Evolutionary conservation across 2,113 vertebrate species (phyloP).

Genomic region (Nesogale talazaci): DNA sequence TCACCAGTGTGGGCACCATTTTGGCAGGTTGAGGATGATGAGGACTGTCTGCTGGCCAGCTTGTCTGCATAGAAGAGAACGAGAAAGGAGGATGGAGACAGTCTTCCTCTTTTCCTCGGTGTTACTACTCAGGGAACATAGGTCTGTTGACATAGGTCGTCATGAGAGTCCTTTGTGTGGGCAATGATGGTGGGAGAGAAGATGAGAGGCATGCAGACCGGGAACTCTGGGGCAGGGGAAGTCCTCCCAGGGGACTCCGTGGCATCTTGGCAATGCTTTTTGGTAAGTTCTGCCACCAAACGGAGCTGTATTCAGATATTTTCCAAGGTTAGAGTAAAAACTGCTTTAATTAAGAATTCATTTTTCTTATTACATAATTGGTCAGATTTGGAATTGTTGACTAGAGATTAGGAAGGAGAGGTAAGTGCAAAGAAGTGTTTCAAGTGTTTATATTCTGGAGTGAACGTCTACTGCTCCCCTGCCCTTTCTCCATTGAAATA

Average conservation of each 20-base stretch:
- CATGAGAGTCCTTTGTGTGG: neutral
- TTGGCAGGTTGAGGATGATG: neutral
- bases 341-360: conserved; percentile 41
- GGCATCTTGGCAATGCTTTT: neutral
- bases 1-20: neutral
- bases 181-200: neutral
- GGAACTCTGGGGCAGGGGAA: neutral
- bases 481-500: neutral
- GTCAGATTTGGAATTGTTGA: neutral
- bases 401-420: conserved; percentile 1
- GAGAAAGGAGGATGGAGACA: neutral
- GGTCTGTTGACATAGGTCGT: neutral
- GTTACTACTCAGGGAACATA: neutral
- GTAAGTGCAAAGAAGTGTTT: neutral
- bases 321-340: neutral
- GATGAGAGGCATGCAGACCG: neutral
- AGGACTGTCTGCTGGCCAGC: conserved; percentile 15
- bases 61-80: conserved; percentile 26
- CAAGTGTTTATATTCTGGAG: neutral
- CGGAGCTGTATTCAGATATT: neutral
- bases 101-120: neutral
- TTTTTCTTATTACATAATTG: conserved; percentile 10
- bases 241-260: too few relatives aligned
- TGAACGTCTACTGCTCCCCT: neutral
- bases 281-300: neutral